Base-by-base conservation (phyloP, 2,797 vertebrate species). In the Sarcoramphus papa region DNA sequence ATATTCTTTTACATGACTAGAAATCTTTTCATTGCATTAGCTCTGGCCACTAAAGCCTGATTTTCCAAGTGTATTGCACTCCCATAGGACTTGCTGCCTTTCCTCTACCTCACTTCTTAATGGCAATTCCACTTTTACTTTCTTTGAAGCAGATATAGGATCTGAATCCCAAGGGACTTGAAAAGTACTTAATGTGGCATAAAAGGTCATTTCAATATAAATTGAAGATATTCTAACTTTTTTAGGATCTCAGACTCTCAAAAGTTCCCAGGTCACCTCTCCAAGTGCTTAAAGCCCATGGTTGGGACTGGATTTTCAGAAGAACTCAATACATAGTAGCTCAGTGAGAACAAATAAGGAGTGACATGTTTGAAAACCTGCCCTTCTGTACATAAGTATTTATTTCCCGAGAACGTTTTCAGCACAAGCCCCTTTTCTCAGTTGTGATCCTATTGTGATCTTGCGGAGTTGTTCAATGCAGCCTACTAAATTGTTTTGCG, bases 1-100 rank as follows among this genome's bases (percentile, higher is more conserved):
- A 85, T 96, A 79, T 90, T 93, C 82, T 88, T 85, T 95, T 94
- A 53, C 81, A n/a, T 94, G 57, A 75, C 60, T 92, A 65, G 74
- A 86, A 88, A 57, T 86, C 35, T 88, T 95, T 90, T 91, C 24
- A 73, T 88, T 76, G 57, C 62, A 68, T 90, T 95, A 96, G 27
- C 28, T 82, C n/a, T 87, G 28, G 53, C 28, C 28, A 67, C 83
- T 69, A 45, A 85, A 93, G 73, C 19, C 51, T 78, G 50, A 35
- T 92, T 94, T 90, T 95, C 50, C 48, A 37, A 57, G 35, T 35
- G 40, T 73, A 40, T 31, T 87, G 79, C 35, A 40, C 19, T 81
- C 48, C 65, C 30, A 8, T 9, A 57, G 33, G 82, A 60, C n/a
- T 92, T 93, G 30, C 40, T 88, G 62, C 40, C 64, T 97, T 95